Evolutionary conservation across 2,113 vertebrate species (phyloP), one percentile per base, ranked within the genome.

Genomic region (Podarcis cretensis): DNA sequence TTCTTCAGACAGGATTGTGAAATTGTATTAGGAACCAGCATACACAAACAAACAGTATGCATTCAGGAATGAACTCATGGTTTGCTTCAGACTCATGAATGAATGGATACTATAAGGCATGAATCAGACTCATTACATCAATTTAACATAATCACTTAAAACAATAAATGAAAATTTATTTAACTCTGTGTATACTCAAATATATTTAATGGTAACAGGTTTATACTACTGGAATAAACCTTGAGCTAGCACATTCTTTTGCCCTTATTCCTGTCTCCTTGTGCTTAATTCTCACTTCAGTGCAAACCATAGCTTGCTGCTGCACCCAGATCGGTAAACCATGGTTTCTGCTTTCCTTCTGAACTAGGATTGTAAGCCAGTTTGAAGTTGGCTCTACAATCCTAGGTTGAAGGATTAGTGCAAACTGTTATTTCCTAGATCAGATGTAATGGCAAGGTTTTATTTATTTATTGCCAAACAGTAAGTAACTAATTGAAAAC

Each of bases 1-100:
- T 74, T 37, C 30, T 74, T 81, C 32, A 74, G 78, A 74, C 68
- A 87, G 23, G 54, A 74, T 74, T 59, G 35, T 65, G 48, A 37
- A n/a, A 87, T 73, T n/a, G 21, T 71, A 81, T 87, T 80, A 87
- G 76, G 69, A 87, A 80, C 8, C 20, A 63, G 59, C 10, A 37
- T 35, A 63, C 10, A 87, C n/a, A 54, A 40, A 65, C 9, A 81
- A 21, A 81, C 80, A 84, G 48, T 48, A 83, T 40, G 43, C 71
- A 40, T 71, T 73, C 10, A 7, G 14, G 30, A 71, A 81, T 71
- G 66, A 87, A 37, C 54, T 54, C 8, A 80, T 87, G 23, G 7
- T 25, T 59, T 57, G 59, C 71, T 54, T 69, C 27, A 54, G 30
- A 20, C 48, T 73, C 35, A 32, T 12, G n/a, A 73, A 73, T 32